These are phyloP conservation scores for Aphelinus atriplicis DNA, from an alignment of 1,140 invertebrate species.

Conservation along the genomic window DNA sequence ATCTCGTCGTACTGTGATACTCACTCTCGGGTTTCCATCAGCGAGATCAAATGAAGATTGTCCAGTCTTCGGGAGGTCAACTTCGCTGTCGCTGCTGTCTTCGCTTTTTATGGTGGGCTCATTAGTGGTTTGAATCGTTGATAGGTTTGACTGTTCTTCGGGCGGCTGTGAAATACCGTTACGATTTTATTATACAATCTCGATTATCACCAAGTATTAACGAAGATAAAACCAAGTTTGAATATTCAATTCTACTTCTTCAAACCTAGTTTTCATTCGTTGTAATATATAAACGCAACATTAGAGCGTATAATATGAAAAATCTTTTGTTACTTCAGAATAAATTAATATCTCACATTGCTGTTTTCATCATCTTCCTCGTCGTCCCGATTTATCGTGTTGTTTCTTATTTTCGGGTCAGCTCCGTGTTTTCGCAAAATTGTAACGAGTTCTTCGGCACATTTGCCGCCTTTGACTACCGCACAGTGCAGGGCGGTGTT, in stretches of 20 bases:
- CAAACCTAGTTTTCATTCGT: neutral
- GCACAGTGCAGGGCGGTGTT: slow-evolving; percentile 61
- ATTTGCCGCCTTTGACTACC: slow-evolving; percentile 49
- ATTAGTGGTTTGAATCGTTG: no score
- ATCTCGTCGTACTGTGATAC: slow-evolving; percentile 1
- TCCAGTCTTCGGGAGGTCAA: slow-evolving; percentile 39
- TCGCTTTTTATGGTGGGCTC: slow-evolving; percentile 25
- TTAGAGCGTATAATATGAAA: neutral
- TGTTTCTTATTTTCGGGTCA: slow-evolving; percentile 52
- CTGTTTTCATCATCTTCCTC: slow-evolving; percentile 7
- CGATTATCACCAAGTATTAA: no score
- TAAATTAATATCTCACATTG: neutral
- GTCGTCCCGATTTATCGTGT: slow-evolving; percentile 36
- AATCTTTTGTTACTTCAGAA: neutral
- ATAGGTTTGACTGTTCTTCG: no score
- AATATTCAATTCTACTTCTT: neutral
- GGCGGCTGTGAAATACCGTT: no score
- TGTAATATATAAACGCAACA: neutral
- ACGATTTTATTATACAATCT: no score
- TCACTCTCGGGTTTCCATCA: slow-evolving; percentile 56
- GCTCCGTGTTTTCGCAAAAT: slow-evolving; percentile 55
- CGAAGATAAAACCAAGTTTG: no score
- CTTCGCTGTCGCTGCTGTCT: slow-evolving; percentile 45
- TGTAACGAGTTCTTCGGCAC: slow-evolving; percentile 53
- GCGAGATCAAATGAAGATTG: slow-evolving; percentile 58